Base-by-base conservation (phyloP, 2,113 vertebrate species). In the Sander vitreus region DNA sequence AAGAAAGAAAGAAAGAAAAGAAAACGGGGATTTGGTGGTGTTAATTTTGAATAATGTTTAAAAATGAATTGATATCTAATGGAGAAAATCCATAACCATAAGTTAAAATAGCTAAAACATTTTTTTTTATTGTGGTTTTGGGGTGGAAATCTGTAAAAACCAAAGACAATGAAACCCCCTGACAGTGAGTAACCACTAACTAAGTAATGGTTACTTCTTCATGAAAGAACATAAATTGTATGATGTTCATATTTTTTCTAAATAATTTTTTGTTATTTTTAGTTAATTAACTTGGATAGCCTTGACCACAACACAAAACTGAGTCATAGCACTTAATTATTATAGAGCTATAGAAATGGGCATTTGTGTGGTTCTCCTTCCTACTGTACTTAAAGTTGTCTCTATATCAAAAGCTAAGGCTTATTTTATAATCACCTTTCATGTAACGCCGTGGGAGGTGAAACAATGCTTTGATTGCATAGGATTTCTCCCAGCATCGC, bases 381-480 rank as follows among this genome's bases (percentile, higher is more conserved):
- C 51, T 33, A 16, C 30, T 55, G 53, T 62, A 55, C 74, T 88
- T 71, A 64, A 88, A 54, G 25, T 69, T 71, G 43, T 36, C 65
- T 84, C 27, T 48, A 15, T 45, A 67, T 79, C 25, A 60, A 65
- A 48, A 33, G 68, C 6, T 69, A 23, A 45, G 67, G 33, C 57
- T 81, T 78, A 88, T 92, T 90, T 89, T 83, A 89, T 90, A 93
- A 89, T 86, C 76, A 58, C 83, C 78, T 79, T 85, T 87, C 79
- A 66, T 80, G 65, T 75, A 76, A 65, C 76, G 65, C 73, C 27
- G 87, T 84, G 85, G 88, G 89, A 90, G 88, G 84, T 87, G 89
- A 91, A 93, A 89, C 91, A 85, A 89, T 78, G 84, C 84, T 87
- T 88, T 91, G 92, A 94, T 94, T 95, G 89, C 89, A 58, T 85